A percentile compares a stretch with the other conserved stretches of the same genome.
phyloP scores from a whole-genome alignment of 2,113 vertebrate genomes.

The Peromyscus polionotus region DNA sequence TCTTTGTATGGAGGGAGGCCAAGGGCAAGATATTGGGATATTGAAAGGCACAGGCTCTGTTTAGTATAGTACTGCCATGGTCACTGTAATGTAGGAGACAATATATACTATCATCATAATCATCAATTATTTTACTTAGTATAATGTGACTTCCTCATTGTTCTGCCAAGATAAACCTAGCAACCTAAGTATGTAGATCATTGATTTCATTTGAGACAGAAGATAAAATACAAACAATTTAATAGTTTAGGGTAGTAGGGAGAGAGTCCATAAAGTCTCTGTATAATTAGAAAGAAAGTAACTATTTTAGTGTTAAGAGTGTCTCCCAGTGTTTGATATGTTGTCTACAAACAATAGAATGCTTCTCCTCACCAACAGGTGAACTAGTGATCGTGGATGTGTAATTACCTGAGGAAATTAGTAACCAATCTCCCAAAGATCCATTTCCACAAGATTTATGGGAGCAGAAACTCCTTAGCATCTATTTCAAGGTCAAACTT shows the following conservation, averaged over 20 bases:
- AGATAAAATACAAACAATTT: conserved; percentile 7
- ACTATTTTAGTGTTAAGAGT: conserved; percentile 8
- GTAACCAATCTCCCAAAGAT: neutral
- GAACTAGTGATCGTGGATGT: neutral
- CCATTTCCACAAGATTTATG: neutral
- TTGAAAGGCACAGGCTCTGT: neutral
- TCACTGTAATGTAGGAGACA: neutral
- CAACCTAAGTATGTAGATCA: neutral
- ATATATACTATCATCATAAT: neutral
- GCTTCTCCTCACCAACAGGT: neutral
- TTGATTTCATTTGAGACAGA: conserved; percentile 30
- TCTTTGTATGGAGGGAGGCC: neutral
- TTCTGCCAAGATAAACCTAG: neutral
- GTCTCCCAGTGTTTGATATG: neutral
- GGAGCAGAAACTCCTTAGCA: neutral
- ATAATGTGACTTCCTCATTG: conserved; percentile 12
- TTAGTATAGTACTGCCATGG: neutral
- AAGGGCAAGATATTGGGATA: neutral
- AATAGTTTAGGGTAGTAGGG: neutral
- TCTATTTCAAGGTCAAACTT: conserved; percentile 25
- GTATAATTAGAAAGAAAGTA: neutral
- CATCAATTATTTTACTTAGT: neutral
- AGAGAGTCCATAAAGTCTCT: neutral
- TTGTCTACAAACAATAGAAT: neutral
- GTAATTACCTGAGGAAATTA: neutral